Evolutionary conservation across 2,888 invertebrate genomes (phyloP), one percentile per base, ranked within the genome.

Genomic region (Leucophora obtusa): DNA sequence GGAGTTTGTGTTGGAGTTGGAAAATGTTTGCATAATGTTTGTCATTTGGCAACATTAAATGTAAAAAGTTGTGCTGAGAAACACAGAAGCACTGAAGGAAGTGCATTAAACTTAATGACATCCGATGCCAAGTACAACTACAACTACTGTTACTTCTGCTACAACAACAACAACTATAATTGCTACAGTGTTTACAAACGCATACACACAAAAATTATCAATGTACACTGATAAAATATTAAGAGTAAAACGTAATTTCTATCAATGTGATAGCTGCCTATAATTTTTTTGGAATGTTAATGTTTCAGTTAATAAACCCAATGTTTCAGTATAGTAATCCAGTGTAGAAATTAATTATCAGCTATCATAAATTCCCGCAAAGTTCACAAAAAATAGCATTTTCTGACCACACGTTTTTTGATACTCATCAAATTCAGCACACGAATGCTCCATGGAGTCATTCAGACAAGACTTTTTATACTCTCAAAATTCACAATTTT

Each of bases 71-170:
- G 72, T 73, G 60, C 62, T 56, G 70, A 66, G 77, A 58, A 71
- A 79, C 51, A 72, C 80, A 65, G 58, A 70, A 80, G 71, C 81
- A 76, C 80, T 71, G 56, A 74, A 82, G 84, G 83, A 84, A 83
- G 83, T 83, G 82, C 83, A 84, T 84, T 84, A 82, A 84, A 83
- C 82, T 82, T 84, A 84, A 84, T 84, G 84, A 83, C 83, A 82
- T 84, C 84, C 84, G 77, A 73, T 74, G 77, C 69, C 81, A 77
- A 75, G 69, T 66, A 74, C 69, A 75, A 63, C 72, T 47, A 53
- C 43, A 51, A 58, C 33, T 65, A 82, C 68, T 53, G 72, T 7
- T 47, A 53, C 51, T 65, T 59, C 24, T 59, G 79, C 68, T 53
- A 74, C 35, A 38, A 28, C 28, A 28, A 28, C 28, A 28, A 28